Evolutionary conservation across 2,888 invertebrate genomes (phyloP).

Genomic region (Brachylomia viminalis): DNA sequence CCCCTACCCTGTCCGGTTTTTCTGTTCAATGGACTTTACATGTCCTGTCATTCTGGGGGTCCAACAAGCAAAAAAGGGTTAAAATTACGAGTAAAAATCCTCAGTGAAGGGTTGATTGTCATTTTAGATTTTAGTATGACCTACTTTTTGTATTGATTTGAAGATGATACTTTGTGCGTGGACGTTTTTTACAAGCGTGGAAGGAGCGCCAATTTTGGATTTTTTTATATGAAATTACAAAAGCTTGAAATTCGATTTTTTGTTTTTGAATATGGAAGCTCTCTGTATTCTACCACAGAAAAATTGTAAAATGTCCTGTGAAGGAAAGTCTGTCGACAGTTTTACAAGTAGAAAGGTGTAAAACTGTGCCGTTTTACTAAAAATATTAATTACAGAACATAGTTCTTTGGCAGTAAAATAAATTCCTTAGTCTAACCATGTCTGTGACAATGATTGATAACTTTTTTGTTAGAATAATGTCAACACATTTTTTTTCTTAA

Average conservation of each 20-base stretch:
- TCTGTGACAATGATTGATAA: conserved; percentile 36
- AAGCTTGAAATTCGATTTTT: background rate
- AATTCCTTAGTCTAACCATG: conserved; percentile 23
- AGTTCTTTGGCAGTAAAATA: conserved; percentile 38
- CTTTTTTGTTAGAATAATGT: conserved; percentile 15
- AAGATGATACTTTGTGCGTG: conserved; percentile 24
- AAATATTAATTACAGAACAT: conserved; percentile 6
- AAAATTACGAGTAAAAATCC: conserved; percentile 73
- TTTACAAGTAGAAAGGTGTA: background rate
- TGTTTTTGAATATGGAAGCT: background rate
- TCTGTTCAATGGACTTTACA: conserved; percentile 82
- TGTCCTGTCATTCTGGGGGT: conserved; percentile 80
- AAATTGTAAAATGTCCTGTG: background rate
- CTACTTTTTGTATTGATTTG: conserved; percentile 63
- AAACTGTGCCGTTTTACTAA: background rate
- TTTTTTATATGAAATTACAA: background rate
- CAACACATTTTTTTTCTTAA: conserved; percentile 16
- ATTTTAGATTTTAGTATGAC: conserved; percentile 65
- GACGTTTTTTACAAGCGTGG: conserved; percentile 2
- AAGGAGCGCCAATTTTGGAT: conserved; percentile 5
- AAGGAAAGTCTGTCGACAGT: background rate
- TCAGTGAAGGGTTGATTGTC: conserved; percentile 71
- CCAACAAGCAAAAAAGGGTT: conserved; percentile 73
- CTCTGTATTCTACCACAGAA: background rate
- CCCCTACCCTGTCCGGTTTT: conserved; percentile 73